These are phyloP conservation scores for Cryptomyrus ogoouensis DNA, from an alignment of 2,113 vertebrate genomes.

Conservation along the genomic window DNA sequence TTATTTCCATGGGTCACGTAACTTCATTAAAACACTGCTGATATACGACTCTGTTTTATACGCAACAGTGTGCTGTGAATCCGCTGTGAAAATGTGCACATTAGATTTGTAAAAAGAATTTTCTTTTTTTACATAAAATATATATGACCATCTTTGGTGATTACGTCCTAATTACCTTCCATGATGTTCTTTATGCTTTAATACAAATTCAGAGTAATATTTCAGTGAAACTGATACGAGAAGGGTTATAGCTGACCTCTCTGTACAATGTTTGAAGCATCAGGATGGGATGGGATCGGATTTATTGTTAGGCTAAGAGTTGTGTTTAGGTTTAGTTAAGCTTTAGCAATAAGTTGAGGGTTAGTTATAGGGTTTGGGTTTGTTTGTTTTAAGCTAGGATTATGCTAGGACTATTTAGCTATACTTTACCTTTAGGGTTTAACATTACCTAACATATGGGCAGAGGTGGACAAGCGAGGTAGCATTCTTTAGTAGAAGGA, in stretches of 20 bases:
- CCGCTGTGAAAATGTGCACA: neutral
- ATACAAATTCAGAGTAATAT: neutral
- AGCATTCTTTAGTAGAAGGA: neutral
- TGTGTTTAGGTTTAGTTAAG: neutral
- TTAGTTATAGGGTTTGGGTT: neutral
- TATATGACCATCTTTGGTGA: neutral
- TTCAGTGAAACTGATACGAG: neutral
- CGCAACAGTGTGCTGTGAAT: neutral
- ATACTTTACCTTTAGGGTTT: neutral
- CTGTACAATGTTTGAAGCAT: neutral
- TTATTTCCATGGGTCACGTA: neutral
- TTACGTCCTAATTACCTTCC: neutral
- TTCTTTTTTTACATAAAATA: neutral
- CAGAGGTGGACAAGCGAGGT: neutral
- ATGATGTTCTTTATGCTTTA: neutral
- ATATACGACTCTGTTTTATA: neutral
- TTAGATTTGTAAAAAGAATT: neutral
- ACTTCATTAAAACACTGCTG: neutral
- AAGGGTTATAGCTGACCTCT: neutral
- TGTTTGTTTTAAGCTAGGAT: neutral
- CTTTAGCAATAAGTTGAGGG: neutral
- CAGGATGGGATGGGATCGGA: neutral
- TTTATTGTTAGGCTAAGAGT: neutral
- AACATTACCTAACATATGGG: neutral
- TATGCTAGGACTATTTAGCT: neutral